Evolutionary conservation across 2,113 vertebrate genomes (phyloP), one percentile per base, ranked within the genome.

Genomic region (Rhodinocichla rosea): DNA sequence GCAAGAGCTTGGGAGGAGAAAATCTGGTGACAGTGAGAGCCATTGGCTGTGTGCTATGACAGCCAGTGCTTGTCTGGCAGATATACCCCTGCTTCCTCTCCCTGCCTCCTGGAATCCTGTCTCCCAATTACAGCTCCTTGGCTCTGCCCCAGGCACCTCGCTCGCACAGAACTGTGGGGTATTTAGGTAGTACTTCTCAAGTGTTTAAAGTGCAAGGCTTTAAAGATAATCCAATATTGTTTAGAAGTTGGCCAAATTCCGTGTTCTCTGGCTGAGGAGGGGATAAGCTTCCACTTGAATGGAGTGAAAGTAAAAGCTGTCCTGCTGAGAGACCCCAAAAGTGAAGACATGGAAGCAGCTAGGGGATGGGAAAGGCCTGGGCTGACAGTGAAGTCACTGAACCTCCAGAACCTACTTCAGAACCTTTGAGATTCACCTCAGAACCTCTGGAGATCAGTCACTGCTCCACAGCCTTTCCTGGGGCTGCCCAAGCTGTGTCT

Each of bases 391-490:
- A 74, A 68, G n/a, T 22, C 47, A 55, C 26, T 19, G 17, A 64
- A 15, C 27, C 15, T 49, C 37, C 2, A 6, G 23, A 19, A 63
- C n/a, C n/a, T 53, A 39, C 1, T 5, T 65, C 49, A 74, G 52
- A 59, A 64, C 27, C 50, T 81, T 50, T 37, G 28, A 44, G 70
- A 64, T 47, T 83, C 37, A 44, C 10, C 27, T 35, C 3, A 9
- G 47, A 30, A 45, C 33, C 45, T 63, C 59, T 0, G 3, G 45
- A 62, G 53, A 52, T 13, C 73, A 30, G 7, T 11, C 50, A 40
- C 35, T n/a, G 49, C 62, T 79, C 28, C 0, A 0, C 2, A 4
- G 30, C n/a, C 32, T 52, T 55, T 52, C n/a, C 67, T 40, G 18
- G 30, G 64, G 23, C 75, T 65, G 60, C 42, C 45, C 7, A 50